Conservation (phyloP, 2,888 invertebrate genomes). For the Micoletzkya japonica region DNA sequence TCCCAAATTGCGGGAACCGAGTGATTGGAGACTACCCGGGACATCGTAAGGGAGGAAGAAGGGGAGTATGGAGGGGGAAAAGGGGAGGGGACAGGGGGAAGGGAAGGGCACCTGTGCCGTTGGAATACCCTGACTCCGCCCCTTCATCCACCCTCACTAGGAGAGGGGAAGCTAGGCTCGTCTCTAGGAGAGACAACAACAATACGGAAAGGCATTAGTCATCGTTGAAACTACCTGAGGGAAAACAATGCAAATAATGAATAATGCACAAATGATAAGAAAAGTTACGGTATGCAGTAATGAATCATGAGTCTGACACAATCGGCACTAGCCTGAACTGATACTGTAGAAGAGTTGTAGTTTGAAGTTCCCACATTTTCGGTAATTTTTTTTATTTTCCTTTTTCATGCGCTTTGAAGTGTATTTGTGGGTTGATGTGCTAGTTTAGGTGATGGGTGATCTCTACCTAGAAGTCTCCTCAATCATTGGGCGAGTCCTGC, state of each 20-base stretch:
- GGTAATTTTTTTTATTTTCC: too few relatives aligned
- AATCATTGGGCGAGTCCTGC: slow-evolving; percentile 46
- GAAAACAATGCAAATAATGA: too few relatives aligned
- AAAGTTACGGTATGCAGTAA: background rate
- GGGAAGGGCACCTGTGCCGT: too few relatives aligned
- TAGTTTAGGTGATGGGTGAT: slow-evolving; percentile 36
- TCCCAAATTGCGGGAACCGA: slow-evolving; percentile 36
- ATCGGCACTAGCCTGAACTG: background rate
- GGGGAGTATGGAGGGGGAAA: background rate
- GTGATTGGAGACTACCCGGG: background rate
- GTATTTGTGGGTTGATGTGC: background rate
- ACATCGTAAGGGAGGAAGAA: background rate
- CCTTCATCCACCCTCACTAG: background rate
- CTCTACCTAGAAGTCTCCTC: slow-evolving; percentile 50
- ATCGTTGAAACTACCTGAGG: too few relatives aligned
- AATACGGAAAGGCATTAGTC: too few relatives aligned
- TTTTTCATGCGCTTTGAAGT: too few relatives aligned
- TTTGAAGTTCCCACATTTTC: background rate
- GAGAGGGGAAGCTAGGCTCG: too few relatives aligned
- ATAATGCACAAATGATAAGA: background rate
- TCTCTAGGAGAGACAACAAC: too few relatives aligned
- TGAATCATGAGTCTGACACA: background rate
- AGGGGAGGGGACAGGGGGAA: too few relatives aligned
- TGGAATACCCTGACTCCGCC: slow-evolving; percentile 18
- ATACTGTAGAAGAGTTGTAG: background rate